These are phyloP conservation scores for Paralinhomoeus sp. DNA, from an alignment of 2,888 invertebrate genomes.

Conservation along the genomic window DNA sequence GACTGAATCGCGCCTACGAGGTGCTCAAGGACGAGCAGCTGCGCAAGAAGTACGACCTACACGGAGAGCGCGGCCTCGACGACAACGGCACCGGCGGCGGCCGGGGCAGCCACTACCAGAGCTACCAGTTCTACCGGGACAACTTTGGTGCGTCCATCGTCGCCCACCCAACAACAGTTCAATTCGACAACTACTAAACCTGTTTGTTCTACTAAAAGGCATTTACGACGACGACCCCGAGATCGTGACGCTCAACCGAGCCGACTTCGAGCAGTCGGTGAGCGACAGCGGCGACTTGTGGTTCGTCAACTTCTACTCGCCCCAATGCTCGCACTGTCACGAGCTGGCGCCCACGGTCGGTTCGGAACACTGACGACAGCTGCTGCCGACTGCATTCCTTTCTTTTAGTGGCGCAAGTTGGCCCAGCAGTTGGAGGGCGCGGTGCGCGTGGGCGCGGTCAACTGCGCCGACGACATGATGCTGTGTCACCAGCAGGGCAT, in stretches of 20 bases:
- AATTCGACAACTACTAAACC: too few species aligned
- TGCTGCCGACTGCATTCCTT: not conserved
- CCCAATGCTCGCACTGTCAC: slow-evolving; percentile 63
- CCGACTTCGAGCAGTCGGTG: slow-evolving; percentile 43
- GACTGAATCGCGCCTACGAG: slow-evolving; percentile 60
- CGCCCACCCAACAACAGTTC: too few species aligned
- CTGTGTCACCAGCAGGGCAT: slow-evolving; percentile 53
- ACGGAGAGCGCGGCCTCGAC: slow-evolving; percentile 47
- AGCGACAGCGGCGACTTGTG: slow-evolving; percentile 42
- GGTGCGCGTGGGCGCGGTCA: slow-evolving; percentile 55
- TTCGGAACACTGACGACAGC: slow-evolving; percentile 1
- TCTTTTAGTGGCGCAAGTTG: slow-evolving; percentile 45
- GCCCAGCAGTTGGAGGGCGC: slow-evolving; percentile 54
- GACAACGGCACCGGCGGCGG: slow-evolving; percentile 36
- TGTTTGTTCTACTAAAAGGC: too few species aligned
- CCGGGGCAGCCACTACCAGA: slow-evolving; percentile 49
- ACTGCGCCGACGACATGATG: slow-evolving; percentile 59
- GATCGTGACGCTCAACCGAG: slow-evolving; percentile 49
- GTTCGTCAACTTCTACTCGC: slow-evolving; percentile 69
- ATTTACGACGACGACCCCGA: slow-evolving; percentile 61
- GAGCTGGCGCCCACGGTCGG: slow-evolving; percentile 45
- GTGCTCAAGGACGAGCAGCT: slow-evolving; percentile 56
- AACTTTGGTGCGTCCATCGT: slow-evolving; percentile 40
- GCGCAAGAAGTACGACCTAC: slow-evolving; percentile 48
- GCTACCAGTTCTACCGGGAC: slow-evolving; percentile 53